Base-by-base conservation (phyloP, 2,888 invertebrate species). In the Amaurobius ferox region DNA sequence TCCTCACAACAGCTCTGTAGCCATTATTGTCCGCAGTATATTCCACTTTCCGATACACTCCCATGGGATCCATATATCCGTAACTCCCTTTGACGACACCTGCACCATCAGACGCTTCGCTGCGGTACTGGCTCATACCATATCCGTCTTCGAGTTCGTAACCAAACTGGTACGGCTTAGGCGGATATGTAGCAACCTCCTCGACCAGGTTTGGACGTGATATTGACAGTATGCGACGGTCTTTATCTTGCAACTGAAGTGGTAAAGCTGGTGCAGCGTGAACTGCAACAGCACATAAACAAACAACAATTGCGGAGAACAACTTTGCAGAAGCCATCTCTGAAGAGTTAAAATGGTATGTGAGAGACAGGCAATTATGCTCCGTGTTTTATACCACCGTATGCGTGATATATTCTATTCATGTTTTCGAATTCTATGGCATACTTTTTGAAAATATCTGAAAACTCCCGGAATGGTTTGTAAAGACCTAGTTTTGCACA, bases 1-100 rank as follows among this genome's bases (percentile, higher is more conserved):
- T 85, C 0, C 85, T 30, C 19, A 85, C 55, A 2, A 85, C 76
- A 1, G 85, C 85, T 55, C 78, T 48, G 61, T 85, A 85, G n/a
- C 85, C 85, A n/a, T 72, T 78, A 30, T 32, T 30, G 28, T 85
- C 85, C 2, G 85, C 85, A 5, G 78, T 78, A 28, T 85, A 85
- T 3, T 85, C 78, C 13, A 85, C 85, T 26, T 85, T 85, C 30
- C 85, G 71, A 39, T 85, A 85, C 26, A 85, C 48, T 6, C 85
- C 85, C 13, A 30, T 30, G 7, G 77, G 77, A 55, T 85, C 85
- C 85, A 85, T 85, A 61, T 85, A 85, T 3, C 85, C 85, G 30
- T 85, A 85, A 23, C 85, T 85, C 23, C 85, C 85, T 23, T 77
- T 85, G 19, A 85, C 85, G 5, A 78, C 78, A 9, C 83, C 83